Evolutionary conservation across 2,888 invertebrate genomes (phyloP), one percentile per base, ranked within the genome.

Genomic region (Linhomoeus sp.): DNA sequence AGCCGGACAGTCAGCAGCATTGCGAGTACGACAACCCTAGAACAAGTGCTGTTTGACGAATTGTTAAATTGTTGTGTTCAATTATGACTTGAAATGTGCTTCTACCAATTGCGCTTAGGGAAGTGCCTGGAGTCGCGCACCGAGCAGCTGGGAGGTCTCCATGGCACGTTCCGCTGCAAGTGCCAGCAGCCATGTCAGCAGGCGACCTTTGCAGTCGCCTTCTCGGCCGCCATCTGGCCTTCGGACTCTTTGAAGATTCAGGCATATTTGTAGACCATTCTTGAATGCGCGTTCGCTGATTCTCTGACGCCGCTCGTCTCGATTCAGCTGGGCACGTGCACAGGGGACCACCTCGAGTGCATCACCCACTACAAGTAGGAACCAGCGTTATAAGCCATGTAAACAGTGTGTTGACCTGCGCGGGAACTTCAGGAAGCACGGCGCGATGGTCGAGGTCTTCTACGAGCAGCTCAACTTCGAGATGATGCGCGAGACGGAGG

Each of bases 141-240:
- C 17, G 55, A 56, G 40, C 54, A 53, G 35, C 49, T 59, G 24
- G 56, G 59, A 35, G 54, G 56, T 17, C 25, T 49, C 14, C 45
- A 52, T 12, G 43, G 46, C 36, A 35, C 26, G 25, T 36, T 40
- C 45, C 33, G 36, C 23, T 54, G 49, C 43, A 46, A 47, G 19
- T 61, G 61, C 43, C 56, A 57, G 41, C 61, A 61, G 48, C 60
- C 61, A 1, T 61, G 61, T 49, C 50, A 56, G 25, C 61, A 60
- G 44, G 55, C 60, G 1, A 51, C 53, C 3, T 61, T 59, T 48
- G 52, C 57, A 2, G 56, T 49, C 7, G 43, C 46, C 25, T 42
- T 38, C 39, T 43, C 43, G 35, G 43, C 33, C 2, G 24, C 33
- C 17, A 17, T 19, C 19, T 41, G 41, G 41, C 41, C 41, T 2